Evolutionary conservation across 2,797 vertebrate genomes (phyloP).

Genomic region (Eospalax fontanierii): DNA sequence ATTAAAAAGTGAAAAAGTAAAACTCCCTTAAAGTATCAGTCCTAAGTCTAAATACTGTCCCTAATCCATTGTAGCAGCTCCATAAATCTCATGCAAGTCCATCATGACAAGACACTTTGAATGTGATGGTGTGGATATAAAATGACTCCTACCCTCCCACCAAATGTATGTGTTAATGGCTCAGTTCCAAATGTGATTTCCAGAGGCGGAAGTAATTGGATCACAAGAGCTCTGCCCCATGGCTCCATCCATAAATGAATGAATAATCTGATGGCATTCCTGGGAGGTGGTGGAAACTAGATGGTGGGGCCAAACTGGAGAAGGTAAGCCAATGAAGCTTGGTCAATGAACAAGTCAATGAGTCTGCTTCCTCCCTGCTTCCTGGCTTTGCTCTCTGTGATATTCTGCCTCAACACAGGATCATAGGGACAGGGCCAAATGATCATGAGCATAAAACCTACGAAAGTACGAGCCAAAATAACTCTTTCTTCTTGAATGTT

Average conservation of each 20-base stretch:
- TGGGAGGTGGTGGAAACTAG: background rate
- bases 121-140: background rate
- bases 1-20: too few relatives aligned
- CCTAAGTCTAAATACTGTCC: constrained; percentile 10
- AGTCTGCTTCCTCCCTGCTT: background rate
- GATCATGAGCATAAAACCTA: background rate
- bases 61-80: background rate
- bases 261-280: background rate
- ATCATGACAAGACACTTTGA: background rate
- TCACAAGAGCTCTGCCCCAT: background rate
- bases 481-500: background rate
- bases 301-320: background rate
- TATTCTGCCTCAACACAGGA: background rate
- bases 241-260: background rate
- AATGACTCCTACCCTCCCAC: background rate
- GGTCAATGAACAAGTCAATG: too few relatives aligned
- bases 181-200: background rate
- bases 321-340: background rate
- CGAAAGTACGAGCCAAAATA: background rate
- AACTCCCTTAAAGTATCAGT: constrained; percentile 25
- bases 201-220: background rate
- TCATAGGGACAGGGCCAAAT: background rate
- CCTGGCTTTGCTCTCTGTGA: background rate
- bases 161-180: background rate
- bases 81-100: background rate